phyloP scores from a whole-genome alignment of 2,797 vertebrate species.

The Poecilia picta region DNA sequence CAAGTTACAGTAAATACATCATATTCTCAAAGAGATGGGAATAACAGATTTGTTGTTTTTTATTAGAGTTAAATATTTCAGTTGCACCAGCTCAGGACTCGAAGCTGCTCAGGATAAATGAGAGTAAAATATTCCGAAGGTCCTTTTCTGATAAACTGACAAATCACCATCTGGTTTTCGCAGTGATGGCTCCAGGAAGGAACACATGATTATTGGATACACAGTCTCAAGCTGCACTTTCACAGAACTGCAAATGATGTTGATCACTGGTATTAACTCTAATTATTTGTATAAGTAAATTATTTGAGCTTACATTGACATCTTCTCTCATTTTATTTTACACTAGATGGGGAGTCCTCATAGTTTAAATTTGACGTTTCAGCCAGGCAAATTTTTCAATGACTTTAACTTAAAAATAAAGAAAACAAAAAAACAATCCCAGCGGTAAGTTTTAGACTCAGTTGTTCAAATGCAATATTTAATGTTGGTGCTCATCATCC shows the following conservation, averaged over 20 bases:
- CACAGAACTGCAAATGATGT: constrained; percentile 8
- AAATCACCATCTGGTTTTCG: constrained; percentile 27
- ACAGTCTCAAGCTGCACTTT: constrained; percentile 5
- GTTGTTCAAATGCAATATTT: constrained; percentile 20
- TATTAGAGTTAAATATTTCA: not conserved
- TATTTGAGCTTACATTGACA: not conserved
- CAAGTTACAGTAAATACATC: not conserved
- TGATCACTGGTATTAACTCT: constrained; percentile 17
- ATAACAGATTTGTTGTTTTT: not conserved
- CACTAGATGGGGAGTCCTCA: constrained; percentile 31
- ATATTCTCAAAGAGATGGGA: not conserved
- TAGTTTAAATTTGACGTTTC: constrained; percentile 17
- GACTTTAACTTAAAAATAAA: constrained; percentile 11
- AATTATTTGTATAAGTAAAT: constrained; percentile 34
- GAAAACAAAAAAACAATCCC: not conserved
- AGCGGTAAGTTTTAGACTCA: constrained; percentile 20
- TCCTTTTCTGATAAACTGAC: constrained; percentile 6
- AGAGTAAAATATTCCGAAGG: not conserved
- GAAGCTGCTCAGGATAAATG: not conserved
- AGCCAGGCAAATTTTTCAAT: constrained; percentile 24
- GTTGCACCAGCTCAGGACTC: not conserved
- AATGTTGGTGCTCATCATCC: constrained; percentile 34
- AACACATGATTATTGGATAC: constrained; percentile 4
- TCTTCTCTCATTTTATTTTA: not conserved
- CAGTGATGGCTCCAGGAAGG: constrained; percentile 8